phyloP scores from a whole-genome alignment of 2,797 vertebrate species.

The Morus bassanus region DNA sequence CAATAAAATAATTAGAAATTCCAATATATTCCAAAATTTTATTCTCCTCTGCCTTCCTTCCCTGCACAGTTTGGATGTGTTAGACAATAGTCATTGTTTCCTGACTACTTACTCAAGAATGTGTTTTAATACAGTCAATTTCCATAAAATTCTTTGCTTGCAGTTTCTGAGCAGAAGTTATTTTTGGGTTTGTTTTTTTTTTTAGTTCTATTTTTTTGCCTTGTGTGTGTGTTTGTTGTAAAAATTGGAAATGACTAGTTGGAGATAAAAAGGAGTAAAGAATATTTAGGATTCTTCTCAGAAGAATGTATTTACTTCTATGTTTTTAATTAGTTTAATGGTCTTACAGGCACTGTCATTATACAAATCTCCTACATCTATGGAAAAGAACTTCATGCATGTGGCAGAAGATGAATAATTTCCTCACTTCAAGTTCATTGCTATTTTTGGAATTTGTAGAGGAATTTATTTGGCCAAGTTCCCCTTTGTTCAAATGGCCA shows the following conservation, averaged over 20 bases:
- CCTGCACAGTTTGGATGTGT: neutral
- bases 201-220: fast-evolving
- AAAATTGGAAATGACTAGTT: neutral
- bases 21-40: neutral
- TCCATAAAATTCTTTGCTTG: neutral
- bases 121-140: neutral
- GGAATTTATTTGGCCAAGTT: neutral
- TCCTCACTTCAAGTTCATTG: neutral
- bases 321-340: neutral
- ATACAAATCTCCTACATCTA: neutral
- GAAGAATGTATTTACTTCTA: neutral
- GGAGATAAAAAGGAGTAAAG: neutral
- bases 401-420: neutral
- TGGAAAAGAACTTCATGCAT: neutral
- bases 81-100: neutral
- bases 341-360: neutral
- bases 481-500: neutral
- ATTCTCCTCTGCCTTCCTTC: neutral
- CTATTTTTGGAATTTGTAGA: neutral
- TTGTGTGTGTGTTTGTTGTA: neutral
- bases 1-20: neutral
- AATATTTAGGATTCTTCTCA: neutral
- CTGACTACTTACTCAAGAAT: neutral
- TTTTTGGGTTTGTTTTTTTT: neutral
- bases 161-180: neutral